Evolutionary conservation across 1,140 invertebrate species (phyloP), one percentile per base, ranked within the genome.

Genomic region (Globodera ellingtonae): DNA sequence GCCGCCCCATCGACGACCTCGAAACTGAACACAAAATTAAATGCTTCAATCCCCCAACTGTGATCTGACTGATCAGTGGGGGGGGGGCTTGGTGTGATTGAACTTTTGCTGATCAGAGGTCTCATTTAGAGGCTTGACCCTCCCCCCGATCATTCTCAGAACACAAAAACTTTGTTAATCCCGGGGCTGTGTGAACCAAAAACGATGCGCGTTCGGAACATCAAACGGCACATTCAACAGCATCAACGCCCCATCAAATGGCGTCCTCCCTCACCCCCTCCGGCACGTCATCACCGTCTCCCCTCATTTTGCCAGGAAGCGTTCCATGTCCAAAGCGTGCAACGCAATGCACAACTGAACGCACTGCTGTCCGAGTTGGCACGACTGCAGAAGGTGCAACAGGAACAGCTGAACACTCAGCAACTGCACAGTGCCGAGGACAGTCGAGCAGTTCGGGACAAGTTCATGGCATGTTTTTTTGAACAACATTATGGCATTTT

Each of bases 251-350:
- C 10, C 50, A 13, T 52, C 56, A 75, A 75, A 62, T 56, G 50
- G 73, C 18, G 7, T 56, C 46, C 15, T 18, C 65, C 73, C 15
- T 18, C 73, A 56, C 44, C 56, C 62, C 65, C 69, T 48, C 35
- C 65, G n/a, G 9, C 59, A 13, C 65, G 50, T 62, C 44, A 35
- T 48, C 21, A 21, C 50, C 7, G 52, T 24, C 5, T 46, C 69
- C 0, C 48, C 21, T 4, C 15, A 44, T n/a, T 75, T 75, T 18
- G 69, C 44, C 72, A 81, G 80, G 80, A 81, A 46, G 52, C 71
- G 2, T 48, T 81, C 74, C 72, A 81, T 66, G 50, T 48, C 13
- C 65, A 83, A 10, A 81, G 80, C 74, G 44, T 73, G 46, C 67
- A 46, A 8, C 59, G 75, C 2, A 73, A 35, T 46, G 56, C 56